Base-by-base conservation (phyloP, 2,797 vertebrate species). In the Anolis apletophallus region DNA sequence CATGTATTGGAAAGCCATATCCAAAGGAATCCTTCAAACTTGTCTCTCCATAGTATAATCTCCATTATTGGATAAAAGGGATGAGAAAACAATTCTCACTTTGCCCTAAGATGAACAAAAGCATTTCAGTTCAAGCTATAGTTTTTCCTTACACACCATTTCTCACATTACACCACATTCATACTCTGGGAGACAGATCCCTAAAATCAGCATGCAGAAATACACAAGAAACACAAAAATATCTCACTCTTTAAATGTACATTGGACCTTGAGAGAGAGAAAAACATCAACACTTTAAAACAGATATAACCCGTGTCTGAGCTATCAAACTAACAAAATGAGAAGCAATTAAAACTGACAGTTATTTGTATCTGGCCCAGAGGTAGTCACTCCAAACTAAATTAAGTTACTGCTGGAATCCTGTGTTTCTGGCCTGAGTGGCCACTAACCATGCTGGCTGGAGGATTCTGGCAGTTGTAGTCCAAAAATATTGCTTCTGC, bases 31-130 rank as follows among this genome's bases (percentile, higher is more conserved):
- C 32, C 9, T 59, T 77, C 78, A 0, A 61, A 64, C 52, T 9
- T 46, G 13, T 11, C 29, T 74, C 50, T 71, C 29, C n/a, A 74
- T 50, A 73, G 9, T 40, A 76, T 55, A 71, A 76, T 80, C 36
- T 14, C 74, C 55, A 16, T 17, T 67, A 59, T 32, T 21, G 4
- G 77, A 69, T 9, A 3, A 36, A 2, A n/a, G 85, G 13, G 54
- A 71, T 71, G 54, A 55, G 52, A 67, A 10, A 71, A 26, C 6
- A 64, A 5, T 26, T 69, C 14, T 57, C 76, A 5, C 67, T 36
- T 59, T 23, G 77, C 4, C 1, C 81, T 59, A 86, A 69, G 29
- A 36, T 83, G 76, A 46, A 69, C 32, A 57, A 85, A 67, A 86
- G 29, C 16, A 55, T 36, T 69, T 76, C 8, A 8, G 40, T 67